phyloP scores from a whole-genome alignment of 1,140 invertebrate species.

The Ceratitis capitata region DNA sequence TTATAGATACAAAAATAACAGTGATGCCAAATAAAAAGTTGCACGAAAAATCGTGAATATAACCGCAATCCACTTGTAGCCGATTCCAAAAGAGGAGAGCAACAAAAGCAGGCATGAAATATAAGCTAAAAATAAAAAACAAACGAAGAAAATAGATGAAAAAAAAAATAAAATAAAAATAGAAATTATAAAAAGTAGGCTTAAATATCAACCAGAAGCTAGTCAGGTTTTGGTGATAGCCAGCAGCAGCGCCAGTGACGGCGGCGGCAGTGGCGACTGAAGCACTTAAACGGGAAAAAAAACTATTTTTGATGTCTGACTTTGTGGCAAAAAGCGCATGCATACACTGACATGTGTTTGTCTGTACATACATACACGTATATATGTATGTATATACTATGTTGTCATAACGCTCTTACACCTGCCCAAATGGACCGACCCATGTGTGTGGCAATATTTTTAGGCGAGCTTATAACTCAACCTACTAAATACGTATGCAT shows the following conservation, averaged over 20 bases:
- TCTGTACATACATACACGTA: not conserved
- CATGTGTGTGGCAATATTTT: no score
- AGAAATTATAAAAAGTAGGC: slow-evolving; percentile 1
- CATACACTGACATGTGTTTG: no score
- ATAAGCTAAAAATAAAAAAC: not conserved
- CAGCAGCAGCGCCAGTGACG: no score
- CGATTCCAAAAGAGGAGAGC: not conserved
- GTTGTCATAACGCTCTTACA: not conserved
- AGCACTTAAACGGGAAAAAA: not conserved
- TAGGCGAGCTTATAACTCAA: no score
- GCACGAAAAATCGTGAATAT: slow-evolving; percentile 28
- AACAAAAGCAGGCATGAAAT: not conserved
- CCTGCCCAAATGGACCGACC: not conserved
- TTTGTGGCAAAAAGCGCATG: not conserved
- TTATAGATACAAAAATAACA: slow-evolving; percentile 12
- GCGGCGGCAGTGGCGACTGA: not conserved
- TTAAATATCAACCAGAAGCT: slow-evolving; percentile 7
- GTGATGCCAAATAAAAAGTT: not conserved
- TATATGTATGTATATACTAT: not conserved
- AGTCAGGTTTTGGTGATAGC: not conserved
- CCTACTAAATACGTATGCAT: no score
- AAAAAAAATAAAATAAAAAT: no score
- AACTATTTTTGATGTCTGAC: not conserved
- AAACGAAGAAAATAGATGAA: not conserved
- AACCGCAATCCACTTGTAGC: slow-evolving; percentile 4